Base-by-base conservation (phyloP, 1,140 invertebrate species). In the Homarus americanus region DNA sequence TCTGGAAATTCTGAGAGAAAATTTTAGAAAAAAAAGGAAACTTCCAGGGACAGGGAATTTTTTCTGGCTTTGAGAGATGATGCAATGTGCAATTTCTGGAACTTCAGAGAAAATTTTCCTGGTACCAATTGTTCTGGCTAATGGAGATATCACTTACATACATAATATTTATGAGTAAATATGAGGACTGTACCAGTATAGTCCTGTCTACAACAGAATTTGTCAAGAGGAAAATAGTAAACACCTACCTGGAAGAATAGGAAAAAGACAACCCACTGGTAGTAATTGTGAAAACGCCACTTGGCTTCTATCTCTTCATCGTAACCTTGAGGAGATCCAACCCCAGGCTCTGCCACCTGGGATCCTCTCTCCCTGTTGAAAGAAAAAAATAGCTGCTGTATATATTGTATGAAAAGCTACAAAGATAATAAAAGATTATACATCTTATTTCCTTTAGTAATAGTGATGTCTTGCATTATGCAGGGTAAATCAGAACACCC, bases 211-310 rank as follows among this genome's bases (percentile, higher is more conserved):
- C n/a, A n/a, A n/a, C n/a, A n/a, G n/a, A n/a, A n/a, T n/a, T n/a
- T 10, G 20, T 36, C 34, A 66, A 17, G 3, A 66, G 28, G 24
- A 20, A 58, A 17, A 58, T 3, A 58, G 24, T 24, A 38, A 38
- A 69, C n/a, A n/a, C 80, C 24, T 69, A 93, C 94, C 92, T 94
- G 94, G 73, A 95, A 93, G 38, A 94, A 94, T 20, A 95, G 93
- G 75, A 95, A 94, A 91, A 95, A 95, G 63, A 94, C 94, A 24
- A 95, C 95, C 94, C 94, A 95, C 93, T 95, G 94, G 92, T 95
- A 95, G 92, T 95, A 95, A 92, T 93, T 94, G 79, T 94, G 93
- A 88, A 93, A 93, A 1, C 91, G 80, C 85, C 92, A 92, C 38
- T 92, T 92, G 24, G 58, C 91, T 63, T 92, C 91, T 7, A 92